Evolutionary conservation across 2,797 vertebrate species (phyloP), one percentile per base, ranked within the genome.

Genomic region (Hephaestus fuliginosus): DNA sequence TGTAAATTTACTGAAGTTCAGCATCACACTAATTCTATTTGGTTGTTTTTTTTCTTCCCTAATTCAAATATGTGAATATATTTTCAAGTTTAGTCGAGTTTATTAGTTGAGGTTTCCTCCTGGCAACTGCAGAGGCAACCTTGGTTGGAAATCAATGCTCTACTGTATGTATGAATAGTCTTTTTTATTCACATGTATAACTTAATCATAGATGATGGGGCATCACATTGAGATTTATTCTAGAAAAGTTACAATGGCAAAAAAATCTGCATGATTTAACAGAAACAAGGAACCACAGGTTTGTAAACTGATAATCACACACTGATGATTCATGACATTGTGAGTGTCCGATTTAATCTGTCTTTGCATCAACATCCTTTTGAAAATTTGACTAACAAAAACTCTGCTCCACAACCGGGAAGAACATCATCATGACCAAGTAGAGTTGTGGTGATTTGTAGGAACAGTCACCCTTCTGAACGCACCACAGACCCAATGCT

Each of bases 381-480:
- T 9, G 8, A 63, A 52, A 69, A 78, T 82, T 82, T 87, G 61
- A 76, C 74, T 69, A 79, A 65, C 83, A 81, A 76, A 70, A 48
- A 58, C 14, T 77, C 11, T 48, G 43, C 44, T 53, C 51, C 65
- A 74, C 41, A 53, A 13, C 56, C 17, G 0, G 9, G 36, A 44
- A 39, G 49, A 74, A 39, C 48, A 2, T 56, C 70, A 61, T 61
- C 46, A 55, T 46, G 46, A 44, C 15, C 22, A 14, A 46, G 61
- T 75, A 57, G 48, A 25, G 66, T 39, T 71, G 65, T 71, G 72
- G 41, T 41, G 41, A 76, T 62, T 49, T 55, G 60, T 17, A 51
- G 58, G 44, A 57, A 22, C 9, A 44, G 52, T 30, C 20, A 14
- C 44, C 14, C 49, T 15, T 25, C 48, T 78, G 58, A 78, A 49